These are phyloP conservation scores for Eretmocerus hayati DNA, from an alignment of 2,888 invertebrate genomes.

Conservation along the genomic window DNA sequence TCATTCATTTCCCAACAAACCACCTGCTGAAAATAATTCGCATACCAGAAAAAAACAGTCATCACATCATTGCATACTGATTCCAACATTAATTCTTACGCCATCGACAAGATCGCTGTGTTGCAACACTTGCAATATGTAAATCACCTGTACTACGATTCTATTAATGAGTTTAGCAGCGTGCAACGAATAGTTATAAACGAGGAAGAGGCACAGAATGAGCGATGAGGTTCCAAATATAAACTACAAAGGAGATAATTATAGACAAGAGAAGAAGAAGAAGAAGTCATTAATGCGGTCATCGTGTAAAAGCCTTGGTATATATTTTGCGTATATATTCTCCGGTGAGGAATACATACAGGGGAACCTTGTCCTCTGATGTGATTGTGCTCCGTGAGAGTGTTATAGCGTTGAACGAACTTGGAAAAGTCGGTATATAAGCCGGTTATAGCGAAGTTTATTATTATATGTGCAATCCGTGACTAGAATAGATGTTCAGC, in stretches of 20 bases:
- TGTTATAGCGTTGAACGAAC: background rate
- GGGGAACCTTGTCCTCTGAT: constrained; percentile 10
- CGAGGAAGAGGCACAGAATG: background rate
- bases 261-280: constrained; percentile 5
- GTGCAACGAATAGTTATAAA: too few species aligned
- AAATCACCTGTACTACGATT: too few species aligned
- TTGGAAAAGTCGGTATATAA: background rate
- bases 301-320: constrained; percentile 1
- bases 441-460: background rate
- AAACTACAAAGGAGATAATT: constrained; percentile 16
- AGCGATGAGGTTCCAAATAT: background rate
- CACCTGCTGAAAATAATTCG: too few species aligned
- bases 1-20: too few species aligned
- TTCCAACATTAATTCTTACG: too few species aligned
- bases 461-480: background rate
- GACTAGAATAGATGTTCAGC: background rate
- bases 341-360: background rate
- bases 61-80: too few species aligned
- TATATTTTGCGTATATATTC: background rate
- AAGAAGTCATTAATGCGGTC: constrained; percentile 15
- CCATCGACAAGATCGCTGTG: too few species aligned
- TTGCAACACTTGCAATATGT: too few species aligned
- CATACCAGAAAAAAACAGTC: too few species aligned
- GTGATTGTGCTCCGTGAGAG: background rate
- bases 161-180: too few species aligned